Evolutionary conservation across 2,888 invertebrate genomes (phyloP), one percentile per base, ranked within the genome.

Genomic region (Agrochola lychnidis): DNA sequence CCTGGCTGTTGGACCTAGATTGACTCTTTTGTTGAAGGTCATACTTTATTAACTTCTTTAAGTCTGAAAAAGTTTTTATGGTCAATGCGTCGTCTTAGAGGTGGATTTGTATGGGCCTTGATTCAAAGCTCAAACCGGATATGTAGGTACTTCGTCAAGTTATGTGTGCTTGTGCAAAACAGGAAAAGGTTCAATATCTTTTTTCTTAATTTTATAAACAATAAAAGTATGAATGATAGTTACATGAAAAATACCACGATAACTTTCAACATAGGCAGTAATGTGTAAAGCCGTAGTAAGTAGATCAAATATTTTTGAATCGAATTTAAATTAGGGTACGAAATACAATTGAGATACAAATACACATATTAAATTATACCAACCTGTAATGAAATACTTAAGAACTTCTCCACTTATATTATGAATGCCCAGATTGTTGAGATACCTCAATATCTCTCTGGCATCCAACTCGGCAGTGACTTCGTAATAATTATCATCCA

Each of bases 331-430:
- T 30, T 16, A 16, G 9, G 9, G 3, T 59, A 16, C 16, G 7
- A 67, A 9, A 48, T 67, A 16, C 9, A 12, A 25, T 12, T 14
- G 0, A 22, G n/a, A 53, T 51, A 48, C 22, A 2, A 19, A 6
- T 16, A 48, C 16, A 48, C 48, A 6, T 45, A 45, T 42, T 42
- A 0, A 14, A 14, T 4, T 12, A 69, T 9, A 73, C 85, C 71
- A 95, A 98, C 98, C 98, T 97, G 97, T 97, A 90, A 98, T 98
- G 92, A 98, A 98, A 92, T 97, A 98, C 95, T 98, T 98, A 73
- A 98, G 95, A 90, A 98, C 98, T 92, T 97, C 97, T 30, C 97
- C 97, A 79, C 97, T 98, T 86, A 98, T 97, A 91, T 98, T 98
- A 76, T 97, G 97, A 90, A 98, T 98, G 76, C 98, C 98, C 89